Evolutionary conservation across 2,888 invertebrate genomes (phyloP).

Genomic region (Pycnomerus fuliginosus): DNA sequence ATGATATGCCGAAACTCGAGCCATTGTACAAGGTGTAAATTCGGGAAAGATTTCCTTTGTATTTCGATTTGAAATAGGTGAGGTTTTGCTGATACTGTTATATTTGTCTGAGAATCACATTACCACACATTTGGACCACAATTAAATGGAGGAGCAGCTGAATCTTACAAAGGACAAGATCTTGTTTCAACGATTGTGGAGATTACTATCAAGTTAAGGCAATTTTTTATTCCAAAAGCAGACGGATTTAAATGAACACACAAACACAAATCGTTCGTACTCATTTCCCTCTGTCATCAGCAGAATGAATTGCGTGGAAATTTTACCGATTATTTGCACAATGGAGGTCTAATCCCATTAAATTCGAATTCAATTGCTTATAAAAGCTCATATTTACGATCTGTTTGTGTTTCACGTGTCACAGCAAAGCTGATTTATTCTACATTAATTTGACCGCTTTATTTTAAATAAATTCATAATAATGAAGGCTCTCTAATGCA

Average conservation of each 20-base stretch:
- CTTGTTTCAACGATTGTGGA: too few species aligned
- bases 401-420: neutral
- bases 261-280: conserved; percentile 29
- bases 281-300: conserved; percentile 39
- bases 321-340: conserved; percentile 43
- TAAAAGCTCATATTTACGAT: neutral
- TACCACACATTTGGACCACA: conserved; percentile 21
- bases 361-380: conserved; percentile 33
- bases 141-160: conserved; percentile 5
- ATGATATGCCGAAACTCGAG: conserved; percentile 35
- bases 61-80: conserved; percentile 37
- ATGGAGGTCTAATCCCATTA: conserved; percentile 44
- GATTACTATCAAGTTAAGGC: too few species aligned
- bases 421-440: too few species aligned
- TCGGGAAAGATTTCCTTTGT: conserved; percentile 39
- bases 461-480: too few species aligned
- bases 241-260: too few species aligned
- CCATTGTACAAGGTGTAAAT: conserved; percentile 38
- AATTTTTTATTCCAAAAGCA: too few species aligned
- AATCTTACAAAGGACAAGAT: too few species aligned
- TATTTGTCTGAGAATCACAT: conserved; percentile 31
- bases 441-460: too few species aligned
- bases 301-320: conserved; percentile 39
- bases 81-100: conserved; percentile 43
- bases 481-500: too few species aligned